Base-by-base conservation (phyloP, 2,797 vertebrate genomes). In the Halcyon smyrnensis region DNA sequence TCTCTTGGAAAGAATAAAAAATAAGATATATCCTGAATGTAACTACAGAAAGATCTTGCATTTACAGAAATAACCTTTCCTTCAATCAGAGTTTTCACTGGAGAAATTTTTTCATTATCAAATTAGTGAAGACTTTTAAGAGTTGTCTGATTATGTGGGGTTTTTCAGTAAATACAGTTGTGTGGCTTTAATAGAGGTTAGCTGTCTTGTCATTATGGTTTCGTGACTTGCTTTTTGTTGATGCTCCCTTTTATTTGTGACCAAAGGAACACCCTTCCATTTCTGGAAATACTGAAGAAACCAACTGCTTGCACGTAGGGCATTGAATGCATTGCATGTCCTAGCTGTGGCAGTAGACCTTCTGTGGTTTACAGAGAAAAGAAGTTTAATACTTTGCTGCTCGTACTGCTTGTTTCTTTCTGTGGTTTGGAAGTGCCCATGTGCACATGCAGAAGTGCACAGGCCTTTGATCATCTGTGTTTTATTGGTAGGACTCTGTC, bases 121-220 rank as follows among this genome's bases (percentile, higher is more conserved):
- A 34, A 62, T 43, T 45, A 46, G 5, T 10, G 13, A 90, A 59
- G 39, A 24, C 20, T 89, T 45, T 2, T 56, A 30, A 30, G 27
- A 23, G 9, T 19, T 68, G 6, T 1, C 50, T 64, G 16, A 14
- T 80, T 51, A 34, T n/a, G 11, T 36, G 27, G 18, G 1, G 0
- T 17, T 45, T 62, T 80, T 46, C 41, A 77, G 11, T 43, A 32
- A 91, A 71, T 87, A 46, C 4, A 16, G 86, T 87, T 64, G 34
- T 70, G 85, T 90, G 50, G 50, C 73, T 96, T 93, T 68, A 74
- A 64, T 43, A 82, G 78, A 94, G 41, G n/a, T 92, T 79, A 90
- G 24, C 30, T 86, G 19, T 74, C 75, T 43, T 77, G 68, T 69
- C 74, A 65, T 92, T 84, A 50, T 70, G 16, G 27, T 89, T 95